Base-by-base conservation (phyloP, 2,888 invertebrate species). In the Eilema depressum region DNA sequence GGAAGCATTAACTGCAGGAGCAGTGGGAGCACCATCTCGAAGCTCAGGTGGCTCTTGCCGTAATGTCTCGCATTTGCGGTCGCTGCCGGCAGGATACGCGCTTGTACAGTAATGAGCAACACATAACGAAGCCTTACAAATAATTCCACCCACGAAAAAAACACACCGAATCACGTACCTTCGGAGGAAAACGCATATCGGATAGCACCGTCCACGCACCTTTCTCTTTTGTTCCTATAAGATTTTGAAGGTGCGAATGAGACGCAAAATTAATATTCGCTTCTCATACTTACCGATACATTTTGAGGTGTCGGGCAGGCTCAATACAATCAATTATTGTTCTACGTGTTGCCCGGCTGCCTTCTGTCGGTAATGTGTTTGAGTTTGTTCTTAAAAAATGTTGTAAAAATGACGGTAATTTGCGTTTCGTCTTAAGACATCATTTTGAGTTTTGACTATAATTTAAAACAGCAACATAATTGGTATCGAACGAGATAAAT, bases 101-200 rank as follows among this genome's bases (percentile, higher is more conserved):
- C 94, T 91, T 93, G 95, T 94, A 92, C 90, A 86, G 91, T 95
- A 95, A 95, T 95, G 95, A 95, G 94, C 94, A 92, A 92, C 94
- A 93, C 92, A 94, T 94, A 94, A 93, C 89, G 95, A 95, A 95
- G 91, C 95, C 95, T 89, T 94, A 95, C 95, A 95, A 95, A 95
- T 94, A 94, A 95, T 93, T 93, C 93, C 87, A 93, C 92, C 93
- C 89, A 93, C 92, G 91, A 93, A 95, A 94, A 94, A 95, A 94
- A 92, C 91, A 89, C 86, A 92, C 92, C 89, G 94, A 95, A 94
- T 95, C 95, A 95, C 95, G 94, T 94, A 93, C 93, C 94, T 94
- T 93, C 90, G 88, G 89, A 95, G 95, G 95, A 95, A 95, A 95
- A 95, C 88, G 90, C 91, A 92, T 94, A 95, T 95, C 95, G 88